Base-by-base conservation (phyloP, 2,113 vertebrate genomes). In the Onychorhynchus coronatus region DNA sequence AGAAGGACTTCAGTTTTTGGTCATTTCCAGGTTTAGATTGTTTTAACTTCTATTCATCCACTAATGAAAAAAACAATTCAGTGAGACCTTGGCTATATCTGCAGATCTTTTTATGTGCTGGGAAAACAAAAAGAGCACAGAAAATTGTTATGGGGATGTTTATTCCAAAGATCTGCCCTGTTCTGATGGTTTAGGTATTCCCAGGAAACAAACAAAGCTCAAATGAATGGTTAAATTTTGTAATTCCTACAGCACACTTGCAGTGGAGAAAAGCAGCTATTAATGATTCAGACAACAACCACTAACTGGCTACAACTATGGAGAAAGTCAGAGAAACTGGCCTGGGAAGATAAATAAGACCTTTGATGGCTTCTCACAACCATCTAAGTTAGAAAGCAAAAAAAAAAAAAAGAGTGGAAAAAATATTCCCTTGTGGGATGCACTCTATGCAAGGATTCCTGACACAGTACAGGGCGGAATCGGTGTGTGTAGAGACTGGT, bases 391-490 rank as follows among this genome's bases (percentile, higher is more conserved):
- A 61, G 16, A 84, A 80, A 84, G 12, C 20, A n/a, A n/a, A n/a
- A n/a, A n/a, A n/a, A n/a, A n/a, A 46, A 67, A 37, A 52, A 80
- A 59, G 3, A 70, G 7, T 50, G 24, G 19, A 46, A 80, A 91
- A 42, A 56, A 71, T 37, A 39, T 1, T 4, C n/a, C 19, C 20
- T 52, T 47, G 9, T 27, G 10, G 5, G 13, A 1, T 13, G 2
- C 11, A n/a, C 16, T 12, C 3, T 11, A 1, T 24, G 12, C 14
- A n/a, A 21, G 27, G 19, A 71, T 67, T 76, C 72, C n/a, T 85
- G 17, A 62, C 9, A 24, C 23, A 31, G 9, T 25, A 25, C 11
- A 44, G n/a, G 41, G 20, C 27, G 24, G 13, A 85, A 53, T 23
- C 41, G 25, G 5, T 35, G 30, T 5, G 3, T 27, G 12, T 55